Conservation (phyloP, 2,888 invertebrate species). For the Conistra vaccinii region DNA sequence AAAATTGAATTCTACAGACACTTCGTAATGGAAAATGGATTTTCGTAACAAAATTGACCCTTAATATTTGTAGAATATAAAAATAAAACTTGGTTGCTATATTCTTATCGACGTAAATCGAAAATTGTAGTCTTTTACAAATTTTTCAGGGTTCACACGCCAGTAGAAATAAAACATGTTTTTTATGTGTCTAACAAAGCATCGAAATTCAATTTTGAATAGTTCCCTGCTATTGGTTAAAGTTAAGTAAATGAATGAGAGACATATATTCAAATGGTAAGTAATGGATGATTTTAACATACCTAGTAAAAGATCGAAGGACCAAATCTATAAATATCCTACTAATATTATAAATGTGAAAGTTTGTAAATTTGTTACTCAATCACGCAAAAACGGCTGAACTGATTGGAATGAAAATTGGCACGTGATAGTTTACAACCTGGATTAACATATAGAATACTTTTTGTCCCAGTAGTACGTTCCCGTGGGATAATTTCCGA, state of each 20-base stretch:
- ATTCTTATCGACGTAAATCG: slow-evolving; percentile 19
- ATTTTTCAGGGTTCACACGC: slow-evolving; percentile 8
- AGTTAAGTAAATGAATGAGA: no score
- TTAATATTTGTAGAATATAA: slow-evolving; percentile 26
- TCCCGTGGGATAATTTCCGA: no score
- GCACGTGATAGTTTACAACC: no score
- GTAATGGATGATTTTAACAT: not conserved
- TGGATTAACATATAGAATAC: no score
- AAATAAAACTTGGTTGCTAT: slow-evolving; percentile 38
- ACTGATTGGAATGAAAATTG: no score
- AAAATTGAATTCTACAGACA: slow-evolving; percentile 41
- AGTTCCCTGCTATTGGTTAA: not conserved
- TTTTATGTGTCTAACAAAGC: not conserved
- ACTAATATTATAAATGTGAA: no score
- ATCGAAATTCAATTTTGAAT: not conserved
- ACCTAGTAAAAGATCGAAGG: not conserved
- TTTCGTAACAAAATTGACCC: slow-evolving; percentile 37
- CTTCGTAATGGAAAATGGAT: slow-evolving; percentile 34
- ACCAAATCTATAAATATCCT: not conserved
- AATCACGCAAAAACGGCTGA: no score
- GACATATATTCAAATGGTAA: not conserved
- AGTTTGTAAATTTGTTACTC: no score
- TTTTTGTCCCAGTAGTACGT: no score
- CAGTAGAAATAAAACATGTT: not conserved
- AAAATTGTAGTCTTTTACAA: slow-evolving; percentile 21